phyloP scores from a whole-genome alignment of 2,888 invertebrate genomes.

The Chydorus sphaericus region DNA sequence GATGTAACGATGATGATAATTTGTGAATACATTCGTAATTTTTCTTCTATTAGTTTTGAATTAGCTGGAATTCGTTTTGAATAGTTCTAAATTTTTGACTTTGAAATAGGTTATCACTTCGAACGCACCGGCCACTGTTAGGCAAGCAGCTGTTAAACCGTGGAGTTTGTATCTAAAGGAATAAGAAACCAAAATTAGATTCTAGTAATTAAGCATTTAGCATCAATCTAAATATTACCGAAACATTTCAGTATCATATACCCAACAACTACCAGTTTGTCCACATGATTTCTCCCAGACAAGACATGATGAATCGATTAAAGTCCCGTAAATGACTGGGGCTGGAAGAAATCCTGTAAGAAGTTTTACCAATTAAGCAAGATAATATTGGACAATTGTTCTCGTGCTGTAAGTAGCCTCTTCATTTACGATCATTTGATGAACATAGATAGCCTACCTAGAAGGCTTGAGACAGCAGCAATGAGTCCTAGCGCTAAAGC shows the following conservation, averaged over 20 bases:
- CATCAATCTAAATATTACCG: slow-evolving; percentile 11
- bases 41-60: not conserved
- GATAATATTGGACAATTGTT: no score
- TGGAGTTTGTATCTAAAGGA: slow-evolving; percentile 11
- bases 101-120: slow-evolving; percentile 4
- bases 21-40: not conserved
- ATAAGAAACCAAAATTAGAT: not conserved
- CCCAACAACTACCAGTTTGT: slow-evolving; percentile 18
- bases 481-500: slow-evolving; percentile 17
- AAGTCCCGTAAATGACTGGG: slow-evolving; percentile 17
- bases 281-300: slow-evolving; percentile 20
- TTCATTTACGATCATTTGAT: no score
- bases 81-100: slow-evolving; percentile 1
- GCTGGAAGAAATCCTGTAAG: slow-evolving; percentile 15
- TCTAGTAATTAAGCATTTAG: not conserved
- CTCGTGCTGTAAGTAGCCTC: no score
- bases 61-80: not conserved
- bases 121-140: slow-evolving; percentile 4
- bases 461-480: slow-evolving; percentile 14
- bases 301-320: slow-evolving; percentile 18
- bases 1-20: no score
- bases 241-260: slow-evolving; percentile 18
- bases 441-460: no score
- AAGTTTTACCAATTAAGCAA: no score
- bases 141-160: slow-evolving; percentile 1